Conservation (phyloP, 2,113 vertebrate genomes). For the Centropus unirufus region DNA sequence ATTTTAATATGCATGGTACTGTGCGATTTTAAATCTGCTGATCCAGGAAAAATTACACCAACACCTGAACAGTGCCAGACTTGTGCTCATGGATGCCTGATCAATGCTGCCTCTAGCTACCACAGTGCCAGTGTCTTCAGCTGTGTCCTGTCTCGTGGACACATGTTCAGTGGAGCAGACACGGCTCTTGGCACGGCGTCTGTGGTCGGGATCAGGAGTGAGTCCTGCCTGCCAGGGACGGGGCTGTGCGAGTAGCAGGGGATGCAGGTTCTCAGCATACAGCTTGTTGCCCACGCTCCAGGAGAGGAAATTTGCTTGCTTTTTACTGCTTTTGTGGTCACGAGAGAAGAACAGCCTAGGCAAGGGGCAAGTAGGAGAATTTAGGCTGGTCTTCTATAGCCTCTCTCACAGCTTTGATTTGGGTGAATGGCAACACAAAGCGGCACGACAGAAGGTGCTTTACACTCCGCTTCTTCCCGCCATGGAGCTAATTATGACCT, state of each 20-base stretch:
- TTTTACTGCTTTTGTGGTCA: background rate
- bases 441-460: background rate
- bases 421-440: background rate
- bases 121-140: background rate
- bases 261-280: background rate
- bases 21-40: slow-evolving; percentile 6
- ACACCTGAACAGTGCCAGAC: background rate
- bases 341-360: background rate
- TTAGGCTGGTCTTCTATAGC: background rate
- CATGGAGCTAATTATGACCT: background rate
- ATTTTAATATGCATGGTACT: background rate
- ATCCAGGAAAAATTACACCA: background rate
- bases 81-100: background rate
- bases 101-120: background rate
- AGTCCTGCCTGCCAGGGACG: background rate
- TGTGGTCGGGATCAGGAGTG: background rate
- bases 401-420: background rate
- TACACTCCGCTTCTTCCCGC: background rate
- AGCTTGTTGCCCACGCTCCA: background rate
- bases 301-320: background rate
- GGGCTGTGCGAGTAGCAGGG: accelerated
- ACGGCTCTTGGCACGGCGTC: accelerated
- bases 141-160: background rate
- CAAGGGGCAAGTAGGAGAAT: background rate
- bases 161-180: background rate